phyloP scores from a whole-genome alignment of 2,113 vertebrate species.

The Entelurus aequoreus region DNA sequence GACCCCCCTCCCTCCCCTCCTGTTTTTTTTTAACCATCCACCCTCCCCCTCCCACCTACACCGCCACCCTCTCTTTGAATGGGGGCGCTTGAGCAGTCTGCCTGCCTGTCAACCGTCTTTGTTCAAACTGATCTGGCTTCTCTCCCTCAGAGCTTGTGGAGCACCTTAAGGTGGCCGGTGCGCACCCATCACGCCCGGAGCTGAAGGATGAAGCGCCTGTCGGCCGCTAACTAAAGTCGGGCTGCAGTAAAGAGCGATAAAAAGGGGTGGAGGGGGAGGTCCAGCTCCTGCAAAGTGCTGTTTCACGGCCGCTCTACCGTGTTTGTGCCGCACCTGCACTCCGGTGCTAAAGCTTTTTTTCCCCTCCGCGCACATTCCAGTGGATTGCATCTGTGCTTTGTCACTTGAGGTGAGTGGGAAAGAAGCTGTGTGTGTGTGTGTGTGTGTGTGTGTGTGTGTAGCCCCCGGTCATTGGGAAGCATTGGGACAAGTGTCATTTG shows the following conservation, averaged over 20 bases:
- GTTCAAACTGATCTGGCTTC: slow-evolving; percentile 61
- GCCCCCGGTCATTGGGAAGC: background rate
- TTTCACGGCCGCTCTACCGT: slow-evolving; percentile 44
- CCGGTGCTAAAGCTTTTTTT: slow-evolving; percentile 30
- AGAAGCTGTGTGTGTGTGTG: background rate
- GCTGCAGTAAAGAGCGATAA: slow-evolving; percentile 5
- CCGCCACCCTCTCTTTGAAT: slow-evolving; percentile 33
- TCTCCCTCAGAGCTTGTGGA: slow-evolving; percentile 45
- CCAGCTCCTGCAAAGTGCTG: slow-evolving; percentile 52
- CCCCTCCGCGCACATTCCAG: slow-evolving; percentile 41
- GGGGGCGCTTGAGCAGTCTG: slow-evolving; percentile 60
- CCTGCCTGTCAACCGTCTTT: slow-evolving; percentile 59
- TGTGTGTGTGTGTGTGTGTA: background rate
- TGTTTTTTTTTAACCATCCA: slow-evolving; percentile 11
- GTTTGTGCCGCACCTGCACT: slow-evolving; percentile 45
- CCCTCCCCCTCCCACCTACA: slow-evolving; percentile 20
- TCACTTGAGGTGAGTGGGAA: slow-evolving; percentile 47
- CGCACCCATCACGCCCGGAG: slow-evolving; percentile 7
- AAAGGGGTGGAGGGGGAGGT: background rate
- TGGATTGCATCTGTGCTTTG: slow-evolving; percentile 31
- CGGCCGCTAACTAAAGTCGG: slow-evolving; percentile 29
- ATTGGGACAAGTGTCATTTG: background rate
- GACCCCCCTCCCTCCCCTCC: slow-evolving; percentile 4
- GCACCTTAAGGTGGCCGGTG: slow-evolving; percentile 10
- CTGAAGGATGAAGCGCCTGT: slow-evolving; percentile 41